Base-by-base conservation (phyloP, 2,888 invertebrate species). In the Drosophila maculinotata region DNA sequence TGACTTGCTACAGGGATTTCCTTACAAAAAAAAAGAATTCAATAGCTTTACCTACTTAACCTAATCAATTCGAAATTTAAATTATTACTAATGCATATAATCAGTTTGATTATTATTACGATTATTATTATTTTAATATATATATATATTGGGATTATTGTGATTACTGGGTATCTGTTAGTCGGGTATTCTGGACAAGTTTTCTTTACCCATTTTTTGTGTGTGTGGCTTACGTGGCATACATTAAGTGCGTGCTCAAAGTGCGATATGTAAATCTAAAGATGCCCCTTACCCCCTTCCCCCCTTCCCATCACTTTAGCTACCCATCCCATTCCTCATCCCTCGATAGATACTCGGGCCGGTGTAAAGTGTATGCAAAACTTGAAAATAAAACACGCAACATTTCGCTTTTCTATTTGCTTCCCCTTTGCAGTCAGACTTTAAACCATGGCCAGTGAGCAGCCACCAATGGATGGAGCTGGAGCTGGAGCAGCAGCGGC, bases 371-470 rank as follows among this genome's bases (percentile, higher is more conserved):
- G 62, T 39, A 64, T 60, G 60, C 59, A 62, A 58, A 62, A 58
- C 25, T 9, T 8, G 8, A 33, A 71, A 53, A 38, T 66, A 39
- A n/a, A n/a, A 56, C 54, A 52, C 56, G 31, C 36, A 65, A 51
- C 35, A 28, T 35, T 58, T 63, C 48, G 51, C 12, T 48, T 56
- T 53, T 33, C 10, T 54, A 20, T 42, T 10, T 47, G 35, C 31
- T 36, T 28, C 9, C 20, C 23, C 28, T 44, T 39, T 39, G 17
- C 62, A 73, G 73, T 70, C 66, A 62, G 57, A 84, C 47, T 49
- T 64, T 69, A 53, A 67, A 67, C 57, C 59, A 82, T 82, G 82
- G 69, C 83, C 66, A 88, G 81, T 81, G 90, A 91, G 67, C 87
- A 84, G 60, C 47, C 39, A 58, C 79, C 74, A 41, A 77, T 84